phyloP scores from a whole-genome alignment of 1,140 invertebrate species.

The Bombus waltoni region DNA sequence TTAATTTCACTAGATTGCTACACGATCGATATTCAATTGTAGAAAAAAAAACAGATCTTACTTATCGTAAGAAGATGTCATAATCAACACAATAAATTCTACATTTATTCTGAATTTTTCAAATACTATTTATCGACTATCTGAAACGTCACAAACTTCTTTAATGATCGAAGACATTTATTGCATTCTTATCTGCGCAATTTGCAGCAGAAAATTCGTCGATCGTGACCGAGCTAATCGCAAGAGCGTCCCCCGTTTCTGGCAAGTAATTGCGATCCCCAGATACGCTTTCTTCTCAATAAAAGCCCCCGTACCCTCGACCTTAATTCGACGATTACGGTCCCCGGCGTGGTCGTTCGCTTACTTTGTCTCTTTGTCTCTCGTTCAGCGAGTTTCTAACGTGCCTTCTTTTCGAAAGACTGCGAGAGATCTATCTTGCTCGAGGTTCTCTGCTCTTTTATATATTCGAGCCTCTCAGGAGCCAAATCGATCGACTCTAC shows the following conservation, averaged over 20 bases:
- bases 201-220: background rate
- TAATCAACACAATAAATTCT: background rate
- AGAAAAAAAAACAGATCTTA: no score
- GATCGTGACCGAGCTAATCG: background rate
- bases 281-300: constrained; percentile 40
- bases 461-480: no score
- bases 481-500: no score
- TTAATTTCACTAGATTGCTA: no score
- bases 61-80: no score
- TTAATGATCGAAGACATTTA: no score
- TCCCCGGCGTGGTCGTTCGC: constrained; percentile 7
- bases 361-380: background rate
- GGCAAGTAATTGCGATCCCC: constrained; percentile 20
- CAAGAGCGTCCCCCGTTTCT: background rate
- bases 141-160: no score
- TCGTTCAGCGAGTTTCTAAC: background rate
- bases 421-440: background rate
- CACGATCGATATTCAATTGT: no score
- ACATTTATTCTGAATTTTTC: background rate
- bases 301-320: constrained; percentile 41
- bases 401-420: background rate
- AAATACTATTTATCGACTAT: no score
- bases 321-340: constrained; percentile 49
- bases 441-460: background rate
- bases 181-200: background rate